Percentiles rank a stretch among this genome's conserved stretches.
Evolutionary conservation across 2,113 vertebrate genomes (phyloP).

Genomic region (Odontesthes bonariensis): DNA sequence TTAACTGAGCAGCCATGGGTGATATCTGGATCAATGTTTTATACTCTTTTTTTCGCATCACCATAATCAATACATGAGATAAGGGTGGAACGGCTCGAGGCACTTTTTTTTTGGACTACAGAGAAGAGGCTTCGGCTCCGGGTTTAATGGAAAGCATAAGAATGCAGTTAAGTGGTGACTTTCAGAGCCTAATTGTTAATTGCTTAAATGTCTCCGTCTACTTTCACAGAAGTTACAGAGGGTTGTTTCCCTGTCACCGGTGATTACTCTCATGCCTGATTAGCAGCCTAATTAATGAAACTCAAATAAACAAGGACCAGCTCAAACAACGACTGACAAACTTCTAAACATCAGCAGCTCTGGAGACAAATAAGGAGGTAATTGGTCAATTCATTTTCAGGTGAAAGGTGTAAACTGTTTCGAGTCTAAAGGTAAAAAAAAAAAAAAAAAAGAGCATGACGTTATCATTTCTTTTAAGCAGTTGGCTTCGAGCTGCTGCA

Average conservation of each 20-base stretch:
- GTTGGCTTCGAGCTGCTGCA: no score
- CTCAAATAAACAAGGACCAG: not conserved
- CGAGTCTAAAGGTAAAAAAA: no score
- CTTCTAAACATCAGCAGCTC: not conserved
- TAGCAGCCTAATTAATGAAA: conserved; percentile 27
- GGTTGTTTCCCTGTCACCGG: conserved; percentile 9
- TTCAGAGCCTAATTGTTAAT: not conserved
- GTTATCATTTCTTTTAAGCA: no score
- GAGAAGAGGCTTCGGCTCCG: not conserved
- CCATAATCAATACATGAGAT: not conserved
- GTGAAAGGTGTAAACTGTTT: not conserved
- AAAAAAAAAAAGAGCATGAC: no score
- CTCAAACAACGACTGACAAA: conserved; percentile 13
- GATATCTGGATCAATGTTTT: not conserved
- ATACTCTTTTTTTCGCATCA: not conserved
- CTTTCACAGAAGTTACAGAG: conserved; percentile 8
- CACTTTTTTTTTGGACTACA: not conserved
- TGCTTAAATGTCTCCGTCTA: conserved; percentile 7
- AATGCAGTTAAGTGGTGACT: not conserved
- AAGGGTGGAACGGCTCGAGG: not conserved
- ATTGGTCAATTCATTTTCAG: not conserved
- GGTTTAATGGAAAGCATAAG: not conserved
- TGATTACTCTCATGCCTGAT: conserved; percentile 24
- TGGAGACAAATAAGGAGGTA: conserved; percentile 3
- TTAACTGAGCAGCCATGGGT: not conserved